phyloP scores from a whole-genome alignment of 2,888 invertebrate species.

The Athalia circularis region DNA sequence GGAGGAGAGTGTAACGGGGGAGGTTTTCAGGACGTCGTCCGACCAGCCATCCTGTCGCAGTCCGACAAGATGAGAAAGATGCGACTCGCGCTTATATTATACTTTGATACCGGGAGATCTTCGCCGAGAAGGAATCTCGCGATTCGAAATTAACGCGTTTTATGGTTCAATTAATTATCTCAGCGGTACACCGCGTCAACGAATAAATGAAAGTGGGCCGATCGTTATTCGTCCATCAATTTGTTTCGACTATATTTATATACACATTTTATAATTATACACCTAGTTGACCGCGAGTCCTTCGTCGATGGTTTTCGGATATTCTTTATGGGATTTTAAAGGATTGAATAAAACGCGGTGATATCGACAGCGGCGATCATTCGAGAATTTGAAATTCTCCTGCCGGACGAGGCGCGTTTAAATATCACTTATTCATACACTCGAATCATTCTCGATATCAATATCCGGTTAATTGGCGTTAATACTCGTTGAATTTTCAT shows the following conservation, averaged over 20 bases:
- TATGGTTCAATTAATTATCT: constrained; percentile 8
- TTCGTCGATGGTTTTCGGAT: too few relatives aligned
- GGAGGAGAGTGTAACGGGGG: constrained; percentile 48
- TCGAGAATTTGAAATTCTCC: too few relatives aligned
- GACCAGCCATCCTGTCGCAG: constrained; percentile 3
- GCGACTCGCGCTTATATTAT: background rate
- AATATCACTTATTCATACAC: too few relatives aligned
- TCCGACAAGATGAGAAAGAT: background rate
- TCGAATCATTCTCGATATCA: background rate
- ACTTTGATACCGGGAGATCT: background rate
- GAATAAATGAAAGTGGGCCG: background rate
- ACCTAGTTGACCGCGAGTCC: constrained; percentile 5
- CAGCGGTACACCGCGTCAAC: background rate
- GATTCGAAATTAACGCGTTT: background rate
- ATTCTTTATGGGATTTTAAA: too few relatives aligned
- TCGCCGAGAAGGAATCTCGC: too few relatives aligned
- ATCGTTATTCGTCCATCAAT: constrained; percentile 38
- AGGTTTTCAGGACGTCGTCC: background rate
- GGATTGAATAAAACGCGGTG: too few relatives aligned
- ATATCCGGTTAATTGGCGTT: constrained; percentile 4
- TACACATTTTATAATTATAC: too few relatives aligned
- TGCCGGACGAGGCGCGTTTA: too few relatives aligned
- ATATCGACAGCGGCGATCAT: too few relatives aligned
- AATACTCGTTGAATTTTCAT: constrained; percentile 5
- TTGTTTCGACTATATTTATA: constrained; percentile 4